Conservation (phyloP, 2,797 vertebrate genomes). For the Meda fulgida region DNA sequence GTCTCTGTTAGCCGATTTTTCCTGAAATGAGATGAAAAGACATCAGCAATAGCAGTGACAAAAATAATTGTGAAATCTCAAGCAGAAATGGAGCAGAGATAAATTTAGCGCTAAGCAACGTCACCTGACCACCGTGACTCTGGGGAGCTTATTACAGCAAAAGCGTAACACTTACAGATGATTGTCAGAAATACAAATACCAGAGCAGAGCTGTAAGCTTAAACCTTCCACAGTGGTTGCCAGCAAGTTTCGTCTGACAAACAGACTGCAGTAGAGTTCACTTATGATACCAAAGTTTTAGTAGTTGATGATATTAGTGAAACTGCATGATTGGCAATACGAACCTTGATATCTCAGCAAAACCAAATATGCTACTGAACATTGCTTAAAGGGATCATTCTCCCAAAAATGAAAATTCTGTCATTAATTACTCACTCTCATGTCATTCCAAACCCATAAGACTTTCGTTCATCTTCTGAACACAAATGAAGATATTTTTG, state of each 20-base stretch:
- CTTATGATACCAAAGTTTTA: not conserved
- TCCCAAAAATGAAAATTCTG: too few relatives aligned
- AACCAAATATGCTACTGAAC: not conserved
- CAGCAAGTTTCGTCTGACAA: not conserved
- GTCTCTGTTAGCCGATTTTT: slow-evolving; percentile 8
- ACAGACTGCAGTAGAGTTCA: not conserved
- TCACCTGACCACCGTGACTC: slow-evolving; percentile 45
- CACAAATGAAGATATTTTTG: too few relatives aligned
- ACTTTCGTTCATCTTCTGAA: too few relatives aligned
- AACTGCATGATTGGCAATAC: not conserved
- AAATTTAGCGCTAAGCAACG: slow-evolving; percentile 39
- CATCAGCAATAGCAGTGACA: not conserved
- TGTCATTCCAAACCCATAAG: too few relatives aligned
- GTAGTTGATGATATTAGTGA: not conserved
- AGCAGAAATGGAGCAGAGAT: slow-evolving; percentile 51
- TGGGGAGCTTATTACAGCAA: slow-evolving; percentile 40
- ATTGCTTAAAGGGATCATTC: not conserved
- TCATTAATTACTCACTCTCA: too few relatives aligned
- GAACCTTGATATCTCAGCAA: not conserved
- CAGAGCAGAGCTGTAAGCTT: slow-evolving; percentile 12
- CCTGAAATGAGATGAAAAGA: slow-evolving; percentile 7
- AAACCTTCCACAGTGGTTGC: not conserved
- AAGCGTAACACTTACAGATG: slow-evolving; percentile 29
- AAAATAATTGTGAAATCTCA: slow-evolving; percentile 36
- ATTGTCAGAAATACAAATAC: slow-evolving; percentile 33